Evolutionary conservation across 2,888 invertebrate genomes (phyloP).

Genomic region (Glaucopsyche alexis): DNA sequence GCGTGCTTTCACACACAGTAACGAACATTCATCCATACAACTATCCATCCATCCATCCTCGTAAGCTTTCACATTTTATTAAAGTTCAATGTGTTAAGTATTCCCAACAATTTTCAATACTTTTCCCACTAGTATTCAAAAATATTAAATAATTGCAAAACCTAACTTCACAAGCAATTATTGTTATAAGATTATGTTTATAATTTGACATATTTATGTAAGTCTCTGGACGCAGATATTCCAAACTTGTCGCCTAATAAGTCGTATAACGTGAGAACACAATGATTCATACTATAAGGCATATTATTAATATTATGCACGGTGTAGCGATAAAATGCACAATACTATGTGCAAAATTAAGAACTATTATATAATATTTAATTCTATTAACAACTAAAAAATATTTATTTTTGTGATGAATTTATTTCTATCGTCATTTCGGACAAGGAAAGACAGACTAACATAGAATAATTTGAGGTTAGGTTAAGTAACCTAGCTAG

Average conservation of each 20-base stretch:
- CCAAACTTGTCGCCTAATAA: constrained; percentile 4
- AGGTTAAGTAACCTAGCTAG: neutral
- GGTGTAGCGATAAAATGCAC: neutral
- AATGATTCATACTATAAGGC: constrained; percentile 55
- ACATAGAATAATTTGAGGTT: neutral
- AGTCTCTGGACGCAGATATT: neutral
- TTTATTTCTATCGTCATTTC: too few species aligned
- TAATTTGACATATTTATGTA: constrained; percentile 7
- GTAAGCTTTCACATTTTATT: too few species aligned
- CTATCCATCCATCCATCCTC: too few species aligned
- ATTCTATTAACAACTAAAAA: constrained; percentile 33
- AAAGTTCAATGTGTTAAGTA: too few species aligned
- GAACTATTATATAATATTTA: too few species aligned
- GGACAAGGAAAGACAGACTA: neutral
- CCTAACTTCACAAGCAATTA: neutral
- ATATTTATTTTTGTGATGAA: constrained; percentile 46
- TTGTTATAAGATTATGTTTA: neutral
- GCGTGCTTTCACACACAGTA: too few species aligned
- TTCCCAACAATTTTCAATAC: too few species aligned
- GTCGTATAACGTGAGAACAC: constrained; percentile 49
- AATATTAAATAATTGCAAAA: neutral
- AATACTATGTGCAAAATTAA: neutral
- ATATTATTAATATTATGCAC: neutral
- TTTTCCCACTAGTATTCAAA: too few species aligned
- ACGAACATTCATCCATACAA: too few species aligned